These are phyloP conservation scores for Heterohyrax brucei DNA, from an alignment of 2,797 vertebrate species.

Conservation along the genomic window DNA sequence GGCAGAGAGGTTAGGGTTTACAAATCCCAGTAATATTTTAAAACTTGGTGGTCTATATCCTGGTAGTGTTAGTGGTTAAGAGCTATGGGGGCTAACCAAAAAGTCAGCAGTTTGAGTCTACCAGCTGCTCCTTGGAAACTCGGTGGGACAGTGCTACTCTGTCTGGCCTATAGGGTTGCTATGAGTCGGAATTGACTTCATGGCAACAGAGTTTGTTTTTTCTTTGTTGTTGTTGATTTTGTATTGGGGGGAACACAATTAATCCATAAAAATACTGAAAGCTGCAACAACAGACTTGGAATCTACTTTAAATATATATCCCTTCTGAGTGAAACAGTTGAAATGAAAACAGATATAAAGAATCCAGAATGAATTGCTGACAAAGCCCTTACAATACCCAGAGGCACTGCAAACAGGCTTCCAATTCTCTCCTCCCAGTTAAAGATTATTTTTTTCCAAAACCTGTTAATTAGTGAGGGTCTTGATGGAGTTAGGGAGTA, in stretches of 20 bases:
- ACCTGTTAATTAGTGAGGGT: slow-evolving; percentile 50
- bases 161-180: too few species aligned
- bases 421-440: background rate
- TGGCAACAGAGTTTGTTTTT: too few species aligned
- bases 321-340: slow-evolving; percentile 61
- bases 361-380: slow-evolving; percentile 45
- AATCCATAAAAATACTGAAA: background rate
- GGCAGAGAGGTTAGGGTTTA: too few species aligned
- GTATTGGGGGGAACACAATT: background rate
- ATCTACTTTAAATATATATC: slow-evolving; percentile 51
- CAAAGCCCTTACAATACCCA: slow-evolving; percentile 59
- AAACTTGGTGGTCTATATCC: too few species aligned
- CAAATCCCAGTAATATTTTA: too few species aligned
- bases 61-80: too few species aligned
- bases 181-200: too few species aligned
- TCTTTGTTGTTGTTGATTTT: too few species aligned
- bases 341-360: slow-evolving; percentile 51
- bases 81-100: too few species aligned
- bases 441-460: slow-evolving; percentile 55
- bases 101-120: too few species aligned
- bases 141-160: too few species aligned
- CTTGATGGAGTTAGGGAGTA: slow-evolving; percentile 32
- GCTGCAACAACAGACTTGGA: slow-evolving; percentile 54
- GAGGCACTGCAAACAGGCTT: background rate
- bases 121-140: too few species aligned